These are phyloP conservation scores for Aplysina aerophoba DNA, from an alignment of 37 sponge, comb jelly and placozoan genomes.

Conservation along the genomic window DNA sequence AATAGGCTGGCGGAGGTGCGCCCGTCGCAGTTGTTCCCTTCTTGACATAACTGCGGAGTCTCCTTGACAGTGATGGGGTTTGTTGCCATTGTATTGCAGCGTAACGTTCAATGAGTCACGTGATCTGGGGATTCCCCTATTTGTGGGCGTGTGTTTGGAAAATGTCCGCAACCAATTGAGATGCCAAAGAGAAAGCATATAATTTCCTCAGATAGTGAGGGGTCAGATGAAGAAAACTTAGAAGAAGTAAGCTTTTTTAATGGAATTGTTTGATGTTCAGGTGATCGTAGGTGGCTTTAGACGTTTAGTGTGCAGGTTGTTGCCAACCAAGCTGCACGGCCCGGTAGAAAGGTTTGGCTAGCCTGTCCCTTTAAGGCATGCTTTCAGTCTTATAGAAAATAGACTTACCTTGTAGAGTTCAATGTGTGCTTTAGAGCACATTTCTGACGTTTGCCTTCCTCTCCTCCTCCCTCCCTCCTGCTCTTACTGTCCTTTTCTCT, in stretches of 20 bases:
- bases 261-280: no score
- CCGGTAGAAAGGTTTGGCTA: no score
- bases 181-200: constrained; percentile 36
- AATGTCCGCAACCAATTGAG: not conserved
- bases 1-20: not conserved
- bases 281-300: no score
- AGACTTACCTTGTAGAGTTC: no score
- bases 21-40: constrained; percentile 16
- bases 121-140: not conserved
- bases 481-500: no score
- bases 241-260: constrained; percentile 68
- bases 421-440: no score
- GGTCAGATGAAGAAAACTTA: constrained; percentile 51
- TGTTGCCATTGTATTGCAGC: not conserved
- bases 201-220: constrained; percentile 78
- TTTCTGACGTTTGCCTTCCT: no score
- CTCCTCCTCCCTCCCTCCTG: not conserved
- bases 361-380: no score
- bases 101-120: not conserved
- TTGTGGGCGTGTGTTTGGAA: not conserved
- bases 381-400: no score
- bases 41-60: constrained; percentile 11
- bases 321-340: no score
- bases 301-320: no score
- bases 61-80: not conserved